Conservation (phyloP, 2,888 invertebrate genomes). For the Callyntrura guangdongensis region DNA sequence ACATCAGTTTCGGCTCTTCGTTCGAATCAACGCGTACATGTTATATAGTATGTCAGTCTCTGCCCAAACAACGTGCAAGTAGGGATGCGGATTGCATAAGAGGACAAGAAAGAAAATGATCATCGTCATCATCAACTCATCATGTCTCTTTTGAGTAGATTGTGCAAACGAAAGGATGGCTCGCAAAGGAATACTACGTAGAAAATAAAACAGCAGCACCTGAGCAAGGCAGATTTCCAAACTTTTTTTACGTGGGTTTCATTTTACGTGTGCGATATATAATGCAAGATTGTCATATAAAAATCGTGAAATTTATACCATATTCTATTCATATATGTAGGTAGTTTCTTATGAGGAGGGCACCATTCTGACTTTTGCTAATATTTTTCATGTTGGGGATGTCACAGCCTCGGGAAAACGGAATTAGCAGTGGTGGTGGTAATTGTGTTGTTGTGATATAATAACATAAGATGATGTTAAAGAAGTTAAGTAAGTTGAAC, state of each 20-base stretch:
- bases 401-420: slow-evolving; percentile 73
- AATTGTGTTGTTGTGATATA: slow-evolving; percentile 56
- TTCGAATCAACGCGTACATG: slow-evolving; percentile 11
- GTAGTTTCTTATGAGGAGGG: slow-evolving; percentile 13
- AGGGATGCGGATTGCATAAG: slow-evolving; percentile 73
- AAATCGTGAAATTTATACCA: slow-evolving; percentile 27
- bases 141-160: slow-evolving; percentile 71
- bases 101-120: slow-evolving; percentile 72
- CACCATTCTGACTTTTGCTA: slow-evolving; percentile 51
- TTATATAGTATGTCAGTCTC: slow-evolving; percentile 33
- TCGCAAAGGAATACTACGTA: slow-evolving; percentile 55
- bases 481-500: slow-evolving; percentile 75
- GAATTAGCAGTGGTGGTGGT: slow-evolving; percentile 55
- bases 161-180: slow-evolving; percentile 72
- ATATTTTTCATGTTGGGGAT: slow-evolving; percentile 57
- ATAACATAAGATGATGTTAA: slow-evolving; percentile 35
- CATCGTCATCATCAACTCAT: slow-evolving; percentile 64
- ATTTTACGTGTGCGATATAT: slow-evolving; percentile 12
- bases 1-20: slow-evolving; percentile 32
- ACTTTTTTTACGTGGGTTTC: slow-evolving; percentile 31
- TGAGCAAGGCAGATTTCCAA: slow-evolving; percentile 69
- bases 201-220: slow-evolving; percentile 61
- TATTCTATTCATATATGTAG: not conserved
- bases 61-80: slow-evolving; percentile 60
- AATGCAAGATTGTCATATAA: slow-evolving; percentile 34